Evolutionary conservation across 2,797 vertebrate species (phyloP), one percentile per base, ranked within the genome.

Genomic region (Champsocephalus esox): DNA sequence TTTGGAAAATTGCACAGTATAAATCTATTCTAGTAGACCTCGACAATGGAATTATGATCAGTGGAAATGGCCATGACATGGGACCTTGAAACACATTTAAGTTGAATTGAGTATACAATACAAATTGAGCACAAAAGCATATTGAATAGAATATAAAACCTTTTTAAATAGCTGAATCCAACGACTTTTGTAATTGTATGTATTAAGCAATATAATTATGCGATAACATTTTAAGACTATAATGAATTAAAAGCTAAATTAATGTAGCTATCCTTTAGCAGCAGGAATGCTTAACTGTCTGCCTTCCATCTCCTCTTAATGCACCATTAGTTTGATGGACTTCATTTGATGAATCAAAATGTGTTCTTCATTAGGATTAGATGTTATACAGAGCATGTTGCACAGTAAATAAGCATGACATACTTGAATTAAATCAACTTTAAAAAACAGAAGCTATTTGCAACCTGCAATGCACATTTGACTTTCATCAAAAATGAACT

Each of bases 401-500:
- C 24, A 59, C 45, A 52, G 51, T 38, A 59, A 82, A 75, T 51
- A 64, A 57, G 64, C 72, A 55, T 77, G 64, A 72, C 68, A 80
- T 67, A 52, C 12, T 45, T 58, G 73, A 62, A 62, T 74, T 82
- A 68, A 81, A 83, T 77, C 64, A 46, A 28, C 21, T 57, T 54
- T 79, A 60, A 60, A 62, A 79, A 82, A 81, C 67, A 34, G 38
- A 66, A 70, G 66, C 63, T 59, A 46, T 83, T 82, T 72, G 57
- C 46, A 12, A 58, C 55, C 46, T 65, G 13, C 2, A 1, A 52
- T 11, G 62, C 68, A 45, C 58, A 48, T 69, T 75, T 75, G 52
- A 83, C 66, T 71, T 83, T 71, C 52, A 76, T 84, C 70, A 86
- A 82, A 73, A 64, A 73, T 38, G 51, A 85, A 44, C 49, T 76